Evolutionary conservation across 2,113 vertebrate species (phyloP).

Genomic region (Sinosuthora webbiana): DNA sequence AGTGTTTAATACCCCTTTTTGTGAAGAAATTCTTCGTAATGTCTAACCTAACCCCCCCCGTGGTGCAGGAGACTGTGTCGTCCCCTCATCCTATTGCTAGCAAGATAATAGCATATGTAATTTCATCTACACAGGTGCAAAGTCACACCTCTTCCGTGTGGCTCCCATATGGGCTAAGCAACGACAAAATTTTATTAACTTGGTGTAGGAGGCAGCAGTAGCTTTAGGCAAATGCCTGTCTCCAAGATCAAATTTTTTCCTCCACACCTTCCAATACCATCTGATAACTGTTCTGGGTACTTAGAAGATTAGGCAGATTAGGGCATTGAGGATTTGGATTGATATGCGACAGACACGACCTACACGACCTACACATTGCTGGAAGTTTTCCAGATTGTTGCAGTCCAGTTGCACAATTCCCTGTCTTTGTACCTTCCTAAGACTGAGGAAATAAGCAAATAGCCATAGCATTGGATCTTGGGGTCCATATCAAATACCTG

Average conservation of each 20-base stretch:
- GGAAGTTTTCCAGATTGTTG: neutral
- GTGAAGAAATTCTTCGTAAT: neutral
- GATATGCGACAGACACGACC: fast-evolving
- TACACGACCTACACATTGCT: neutral
- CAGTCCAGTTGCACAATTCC: neutral
- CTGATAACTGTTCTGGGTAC: neutral
- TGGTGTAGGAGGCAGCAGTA: fast-evolving
- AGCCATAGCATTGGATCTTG: neutral
- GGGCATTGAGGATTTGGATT: neutral
- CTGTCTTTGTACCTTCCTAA: neutral
- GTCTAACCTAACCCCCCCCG: neutral
- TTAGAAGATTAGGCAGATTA: neutral
- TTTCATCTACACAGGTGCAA: neutral
- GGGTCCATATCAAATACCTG: neutral
- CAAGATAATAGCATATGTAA: neutral
- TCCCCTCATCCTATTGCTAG: neutral
- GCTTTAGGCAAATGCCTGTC: neutral
- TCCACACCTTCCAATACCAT: fast-evolving
- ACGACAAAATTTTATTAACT: neutral
- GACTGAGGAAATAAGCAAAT: neutral
- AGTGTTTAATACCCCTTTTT: neutral
- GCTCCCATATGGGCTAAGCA: neutral
- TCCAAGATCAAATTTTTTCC: neutral
- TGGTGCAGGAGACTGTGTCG: no score
- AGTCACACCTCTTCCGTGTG: fast-evolving